Conservation (phyloP, 35 echinoderm and acorn worm genomes). For the Anneissia japonica region DNA sequence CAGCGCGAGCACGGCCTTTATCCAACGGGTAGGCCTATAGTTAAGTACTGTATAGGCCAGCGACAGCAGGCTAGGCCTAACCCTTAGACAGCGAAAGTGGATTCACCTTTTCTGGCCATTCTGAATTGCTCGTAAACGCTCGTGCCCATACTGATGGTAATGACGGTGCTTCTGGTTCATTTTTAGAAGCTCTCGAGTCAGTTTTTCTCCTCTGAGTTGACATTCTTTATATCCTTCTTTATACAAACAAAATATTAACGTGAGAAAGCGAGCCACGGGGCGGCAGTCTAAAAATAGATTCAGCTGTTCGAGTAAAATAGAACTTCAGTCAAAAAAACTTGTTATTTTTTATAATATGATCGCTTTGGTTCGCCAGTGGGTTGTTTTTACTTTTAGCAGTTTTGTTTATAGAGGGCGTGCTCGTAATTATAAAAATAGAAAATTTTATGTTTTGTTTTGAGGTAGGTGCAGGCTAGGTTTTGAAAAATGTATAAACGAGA, state of each 20-base stretch:
- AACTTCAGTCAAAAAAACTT: no score
- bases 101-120: slow-evolving; percentile 61
- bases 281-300: background rate
- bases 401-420: background rate
- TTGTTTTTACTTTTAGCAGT: background rate
- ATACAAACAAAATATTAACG: background rate
- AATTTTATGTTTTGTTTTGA: background rate
- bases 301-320: background rate
- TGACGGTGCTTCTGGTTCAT: background rate
- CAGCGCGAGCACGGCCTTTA: no score
- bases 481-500: slow-evolving; percentile 1
- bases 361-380: background rate
- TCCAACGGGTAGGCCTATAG: no score
- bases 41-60: background rate
- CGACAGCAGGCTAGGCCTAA: background rate
- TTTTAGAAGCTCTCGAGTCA: background rate
- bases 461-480: background rate
- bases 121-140: slow-evolving; percentile 37
- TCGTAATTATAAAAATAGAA: background rate
- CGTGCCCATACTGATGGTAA: slow-evolving; percentile 58
- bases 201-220: slow-evolving; percentile 48
- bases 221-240: no score
- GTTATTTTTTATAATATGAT: background rate
- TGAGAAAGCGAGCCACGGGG: background rate
- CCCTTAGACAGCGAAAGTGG: background rate